phyloP scores from a whole-genome alignment of 2,113 vertebrate genomes.

The Plectropomus leopardus region DNA sequence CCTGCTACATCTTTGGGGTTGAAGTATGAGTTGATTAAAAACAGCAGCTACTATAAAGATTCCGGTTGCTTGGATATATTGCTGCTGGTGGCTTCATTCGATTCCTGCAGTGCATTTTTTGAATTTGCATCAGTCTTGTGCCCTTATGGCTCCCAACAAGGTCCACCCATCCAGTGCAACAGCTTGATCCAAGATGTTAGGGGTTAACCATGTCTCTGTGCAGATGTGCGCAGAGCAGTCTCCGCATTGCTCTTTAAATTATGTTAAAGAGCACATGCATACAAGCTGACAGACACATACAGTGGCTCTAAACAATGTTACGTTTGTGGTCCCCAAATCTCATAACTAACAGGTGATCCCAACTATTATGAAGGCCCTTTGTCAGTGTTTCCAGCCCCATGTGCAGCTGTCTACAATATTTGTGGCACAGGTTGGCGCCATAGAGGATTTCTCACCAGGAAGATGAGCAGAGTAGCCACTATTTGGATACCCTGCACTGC shows the following conservation, averaged over 20 bases:
- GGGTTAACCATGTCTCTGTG: too few relatives aligned
- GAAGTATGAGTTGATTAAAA: too few relatives aligned
- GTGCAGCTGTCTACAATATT: background rate
- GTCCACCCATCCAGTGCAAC: too few relatives aligned
- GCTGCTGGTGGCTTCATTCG: too few relatives aligned
- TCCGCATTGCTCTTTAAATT: background rate
- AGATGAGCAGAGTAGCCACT: constrained; percentile 72
- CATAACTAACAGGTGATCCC: background rate
- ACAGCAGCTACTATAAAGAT: too few relatives aligned
- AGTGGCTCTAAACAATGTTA: background rate
- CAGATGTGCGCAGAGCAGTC: too few relatives aligned
- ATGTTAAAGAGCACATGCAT: background rate
- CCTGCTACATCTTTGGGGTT: too few relatives aligned
- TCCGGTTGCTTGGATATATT: too few relatives aligned
- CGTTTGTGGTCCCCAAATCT: background rate
- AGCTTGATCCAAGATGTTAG: too few relatives aligned
- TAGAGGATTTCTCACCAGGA: constrained; percentile 69
- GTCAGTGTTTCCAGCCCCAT: background rate
- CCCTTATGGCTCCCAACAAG: too few relatives aligned
- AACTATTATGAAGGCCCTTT: background rate
- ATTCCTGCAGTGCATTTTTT: too few relatives aligned
- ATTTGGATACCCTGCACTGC: constrained; percentile 70
- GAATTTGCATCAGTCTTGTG: too few relatives aligned
- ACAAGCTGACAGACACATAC: background rate
- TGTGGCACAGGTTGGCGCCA: background rate